These are phyloP conservation scores for Gasterosteus aculeatus DNA, from an alignment of 2,113 vertebrate species.

Conservation along the genomic window DNA sequence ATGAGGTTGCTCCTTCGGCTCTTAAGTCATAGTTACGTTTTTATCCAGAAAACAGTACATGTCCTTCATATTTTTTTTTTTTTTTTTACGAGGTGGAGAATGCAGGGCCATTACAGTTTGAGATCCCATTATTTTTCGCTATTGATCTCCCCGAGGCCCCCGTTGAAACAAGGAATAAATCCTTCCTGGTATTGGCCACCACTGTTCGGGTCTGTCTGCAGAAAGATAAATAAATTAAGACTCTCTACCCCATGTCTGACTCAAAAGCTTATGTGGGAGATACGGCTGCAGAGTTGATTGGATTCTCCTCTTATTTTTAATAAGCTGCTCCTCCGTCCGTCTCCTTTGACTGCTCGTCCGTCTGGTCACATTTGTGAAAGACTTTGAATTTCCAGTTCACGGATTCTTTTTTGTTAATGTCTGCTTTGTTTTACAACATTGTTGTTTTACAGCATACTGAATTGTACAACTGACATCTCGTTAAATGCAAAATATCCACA, in stretches of 20 bases:
- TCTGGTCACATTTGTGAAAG: constrained; percentile 3
- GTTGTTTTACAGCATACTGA: neutral
- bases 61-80: constrained; percentile 2
- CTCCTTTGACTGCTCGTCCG: constrained; percentile 14
- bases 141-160: constrained; percentile 38
- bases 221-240: constrained; percentile 45
- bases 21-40: constrained; percentile 8
- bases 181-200: neutral
- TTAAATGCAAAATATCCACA: neutral
- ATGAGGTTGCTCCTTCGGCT: constrained; percentile 1
- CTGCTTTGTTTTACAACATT: neutral
- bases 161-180: constrained; percentile 40
- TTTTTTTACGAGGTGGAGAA: constrained; percentile 1
- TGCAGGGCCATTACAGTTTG: constrained; percentile 23
- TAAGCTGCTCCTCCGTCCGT: constrained; percentile 20
- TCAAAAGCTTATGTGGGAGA: constrained; percentile 39
- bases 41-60: constrained; percentile 20
- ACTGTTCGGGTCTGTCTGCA: constrained; percentile 26
- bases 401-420: neutral
- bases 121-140: constrained; percentile 50
- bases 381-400: constrained; percentile 1
- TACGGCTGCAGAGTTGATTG: constrained; percentile 19
- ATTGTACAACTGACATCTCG: neutral
- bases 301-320: constrained; percentile 40
- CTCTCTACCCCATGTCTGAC: constrained; percentile 20